phyloP scores from a whole-genome alignment of 92 coral and sea anemone species.

The Epizoanthus scotinus region DNA sequence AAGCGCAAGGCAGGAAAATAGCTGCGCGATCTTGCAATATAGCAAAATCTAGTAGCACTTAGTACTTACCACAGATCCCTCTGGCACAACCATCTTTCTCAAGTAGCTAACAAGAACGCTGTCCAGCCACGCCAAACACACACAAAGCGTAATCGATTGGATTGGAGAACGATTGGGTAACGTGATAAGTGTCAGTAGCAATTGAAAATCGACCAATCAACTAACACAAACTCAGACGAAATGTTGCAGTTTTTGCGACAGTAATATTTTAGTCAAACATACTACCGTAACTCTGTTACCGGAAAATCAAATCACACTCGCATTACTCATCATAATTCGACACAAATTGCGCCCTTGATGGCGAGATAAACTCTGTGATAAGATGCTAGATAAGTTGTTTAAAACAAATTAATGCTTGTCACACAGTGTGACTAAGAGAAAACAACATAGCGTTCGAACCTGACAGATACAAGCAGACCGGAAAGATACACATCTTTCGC shows the following conservation, averaged over 20 bases:
- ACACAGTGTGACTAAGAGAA: no score
- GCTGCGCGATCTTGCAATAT: background rate
- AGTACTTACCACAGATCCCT: slow-evolving; percentile 34
- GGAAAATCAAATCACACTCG: background rate
- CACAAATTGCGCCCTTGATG: background rate
- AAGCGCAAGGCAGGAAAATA: no score
- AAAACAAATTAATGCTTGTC: no score
- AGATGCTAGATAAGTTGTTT: no score
- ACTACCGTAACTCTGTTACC: background rate
- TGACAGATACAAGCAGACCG: no score
- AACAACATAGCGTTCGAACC: no score
- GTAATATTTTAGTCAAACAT: background rate
- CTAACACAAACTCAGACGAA: slow-evolving; percentile 13
- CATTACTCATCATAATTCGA: background rate
- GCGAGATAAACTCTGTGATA: no score
- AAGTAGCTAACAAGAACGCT: background rate
- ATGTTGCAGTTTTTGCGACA: slow-evolving; percentile 8
- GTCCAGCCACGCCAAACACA: background rate
- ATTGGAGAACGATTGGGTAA: slow-evolving; percentile 12
- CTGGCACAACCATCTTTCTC: slow-evolving; percentile 19
- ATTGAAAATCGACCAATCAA: slow-evolving; percentile 28
- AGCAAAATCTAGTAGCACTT: background rate
- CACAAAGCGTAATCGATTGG: background rate
- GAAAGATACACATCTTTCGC: no score
- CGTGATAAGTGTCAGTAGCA: background rate